Evolutionary conservation across 2,113 vertebrate species (phyloP), one percentile per base, ranked within the genome.

Genomic region (Megaceryle torquata): DNA sequence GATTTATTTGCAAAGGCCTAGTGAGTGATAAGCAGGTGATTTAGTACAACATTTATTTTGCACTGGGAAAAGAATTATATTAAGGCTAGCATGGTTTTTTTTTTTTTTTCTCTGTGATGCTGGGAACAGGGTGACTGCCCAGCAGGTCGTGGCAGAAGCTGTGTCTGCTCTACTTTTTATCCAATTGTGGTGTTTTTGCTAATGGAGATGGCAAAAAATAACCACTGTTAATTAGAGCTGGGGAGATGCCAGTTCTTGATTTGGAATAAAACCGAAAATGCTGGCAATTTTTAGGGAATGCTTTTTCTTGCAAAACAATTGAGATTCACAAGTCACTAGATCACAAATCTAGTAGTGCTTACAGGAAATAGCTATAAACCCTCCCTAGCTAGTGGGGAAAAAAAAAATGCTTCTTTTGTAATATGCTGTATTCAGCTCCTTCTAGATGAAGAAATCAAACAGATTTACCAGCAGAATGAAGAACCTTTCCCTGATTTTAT

Each of bases 201-300:
- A 48, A 20, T 83, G 89, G 91, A 91, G 72, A 91, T 56, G 86
- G 88, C 85, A 89, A 95, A 95, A 96, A 96, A 93, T 91, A 91
- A 51, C 43, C 50, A 72, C 53, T 13, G 33, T 67, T 67, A 85
- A 96, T 91, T 71, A 88, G 59, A 78, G 33, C 39, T 94, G 88
- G 72, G 89, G 67, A 83, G 63, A 91, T 85, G 91, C 86, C 77
- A 89, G 60, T 7, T 61, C 79, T 75, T 92, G 91, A 96, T 95
- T 91, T 97, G 94, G 67, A 88, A 82, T 82, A 89, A 86, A 83
- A 71, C 35, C 0, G 15, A 68, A 94, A 91, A 65, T 74, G 59
- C 25, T 61, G 80, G 75, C 44, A 95, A 71, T 87, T 90, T 93
- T 86, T 81, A 64, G 77, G 48, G 56, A 54, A 69, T 71, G 56